phyloP scores from a whole-genome alignment of 2,888 invertebrate species.

The Hyalella azteca region DNA sequence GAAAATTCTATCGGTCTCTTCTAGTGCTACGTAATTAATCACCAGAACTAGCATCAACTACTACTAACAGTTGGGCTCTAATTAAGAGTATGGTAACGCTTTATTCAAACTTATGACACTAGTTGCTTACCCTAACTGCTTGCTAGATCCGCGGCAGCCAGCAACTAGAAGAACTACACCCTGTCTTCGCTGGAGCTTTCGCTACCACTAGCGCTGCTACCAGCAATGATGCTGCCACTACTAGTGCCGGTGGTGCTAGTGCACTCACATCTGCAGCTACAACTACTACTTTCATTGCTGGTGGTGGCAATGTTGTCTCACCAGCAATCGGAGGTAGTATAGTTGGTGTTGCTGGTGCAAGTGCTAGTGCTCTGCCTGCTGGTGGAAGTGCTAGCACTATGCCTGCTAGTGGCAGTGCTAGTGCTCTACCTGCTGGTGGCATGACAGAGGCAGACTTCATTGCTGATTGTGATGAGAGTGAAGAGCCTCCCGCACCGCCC shows the following conservation, averaged over 20 bases:
- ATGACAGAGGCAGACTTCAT: too few relatives aligned
- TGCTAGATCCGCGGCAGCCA: slow-evolving; percentile 14
- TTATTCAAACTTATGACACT: neutral
- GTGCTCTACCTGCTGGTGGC: neutral
- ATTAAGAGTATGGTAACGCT: too few relatives aligned
- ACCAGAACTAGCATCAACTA: too few relatives aligned
- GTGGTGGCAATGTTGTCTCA: neutral
- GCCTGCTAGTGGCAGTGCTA: neutral
- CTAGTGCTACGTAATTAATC: too few relatives aligned
- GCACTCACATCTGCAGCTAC: neutral
- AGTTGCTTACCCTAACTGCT: neutral
- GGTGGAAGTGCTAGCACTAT: neutral
- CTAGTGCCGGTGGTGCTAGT: neutral
- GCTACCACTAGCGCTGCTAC: neutral
- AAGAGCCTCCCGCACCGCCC: neutral
- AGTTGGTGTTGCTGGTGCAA: neutral
- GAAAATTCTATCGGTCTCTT: too few relatives aligned
- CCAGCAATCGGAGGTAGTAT: neutral
- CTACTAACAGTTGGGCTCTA: too few relatives aligned
- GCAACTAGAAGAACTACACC: neutral
- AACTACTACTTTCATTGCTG: neutral
- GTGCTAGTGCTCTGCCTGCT: neutral
- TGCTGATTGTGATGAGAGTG: neutral
- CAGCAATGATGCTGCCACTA: neutral
- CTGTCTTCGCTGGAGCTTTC: neutral